Evolutionary conservation across 1,140 invertebrate genomes (phyloP).

Genomic region (Heliconius hermathena): DNA sequence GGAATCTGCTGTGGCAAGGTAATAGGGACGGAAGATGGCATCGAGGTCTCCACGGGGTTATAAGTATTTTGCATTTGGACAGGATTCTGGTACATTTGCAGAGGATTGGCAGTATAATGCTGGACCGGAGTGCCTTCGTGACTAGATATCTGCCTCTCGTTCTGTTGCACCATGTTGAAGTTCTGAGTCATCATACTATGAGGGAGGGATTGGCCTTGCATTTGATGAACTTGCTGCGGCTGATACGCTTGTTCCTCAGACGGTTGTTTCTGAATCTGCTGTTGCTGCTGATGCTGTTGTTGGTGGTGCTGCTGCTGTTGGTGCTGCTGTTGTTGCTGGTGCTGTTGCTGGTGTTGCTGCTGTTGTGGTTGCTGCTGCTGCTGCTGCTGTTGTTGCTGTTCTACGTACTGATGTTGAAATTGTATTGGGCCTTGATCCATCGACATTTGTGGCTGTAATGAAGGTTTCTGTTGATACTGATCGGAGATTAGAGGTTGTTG

Average conservation of each 20-base stretch:
- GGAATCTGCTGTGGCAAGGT: constrained; percentile 50
- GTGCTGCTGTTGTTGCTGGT: background rate
- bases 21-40: constrained; percentile 47
- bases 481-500: constrained; percentile 61
- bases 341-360: background rate
- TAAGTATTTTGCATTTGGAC: constrained; percentile 57
- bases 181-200: constrained; percentile 66
- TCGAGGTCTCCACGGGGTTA: constrained; percentile 43
- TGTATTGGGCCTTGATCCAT: constrained; percentile 67
- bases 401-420: constrained; percentile 64
- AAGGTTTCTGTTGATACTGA: constrained; percentile 75
- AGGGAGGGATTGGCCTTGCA: constrained; percentile 72
- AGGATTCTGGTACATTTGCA: constrained; percentile 70
- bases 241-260: background rate
- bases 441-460: constrained; percentile 65
- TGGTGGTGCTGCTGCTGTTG: background rate
- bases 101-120: constrained; percentile 71
- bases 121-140: constrained; percentile 80
- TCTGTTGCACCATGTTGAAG: constrained; percentile 64
- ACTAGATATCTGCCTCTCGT: constrained; percentile 79
- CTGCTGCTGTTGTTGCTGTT: constrained; percentile 37
- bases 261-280: background rate
- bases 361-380: background rate
- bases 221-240: constrained; percentile 51
- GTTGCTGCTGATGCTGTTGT: background rate